Evolutionary conservation across 2,888 invertebrate genomes (phyloP), one percentile per base, ranked within the genome.

Genomic region (Linnaemya vulpina): DNA sequence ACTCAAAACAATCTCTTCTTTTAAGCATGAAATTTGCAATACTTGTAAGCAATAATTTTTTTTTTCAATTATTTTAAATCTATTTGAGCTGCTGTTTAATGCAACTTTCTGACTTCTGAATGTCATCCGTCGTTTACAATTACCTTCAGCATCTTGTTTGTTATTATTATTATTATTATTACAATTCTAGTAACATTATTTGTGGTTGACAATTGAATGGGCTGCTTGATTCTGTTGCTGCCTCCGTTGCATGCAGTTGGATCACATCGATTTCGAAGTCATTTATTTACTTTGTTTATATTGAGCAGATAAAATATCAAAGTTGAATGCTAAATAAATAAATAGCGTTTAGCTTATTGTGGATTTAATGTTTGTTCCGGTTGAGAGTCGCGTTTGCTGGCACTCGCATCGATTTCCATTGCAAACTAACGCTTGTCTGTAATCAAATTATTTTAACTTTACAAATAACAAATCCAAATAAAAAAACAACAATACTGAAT

Each of bases 21-120:
- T 17, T 11, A 30, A 35, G 35, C 7, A 46, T 20, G 0, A 22
- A 46, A 58, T 51, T 58, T 20, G 8, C 38, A 20, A 25, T 9
- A 43, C 35, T 43, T 35, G 10, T 68, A 17, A 20, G n/a, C n/a
- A n/a, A n/a, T n/a, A n/a, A n/a, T 10, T 38, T 35, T 25, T 73
- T 46, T 74, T 40, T 51, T 63, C 60, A 83, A 81, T 80, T 81
- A 79, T 84, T 84, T 84, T 83, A 81, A 86, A 81, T 87, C 62
- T 78, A 70, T 55, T 78, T 84, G 7, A 78, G 83, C 86, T 84
- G 84, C 82, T 68, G 83, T 87, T 79, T 87, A 84, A 86, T 80
- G 67, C 22, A 55, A 65, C 53, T 81, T 83, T 77, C 5, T 73
- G 78, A 83, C 77, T 81, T 87, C 82, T 82, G 85, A 78, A 75